Conservation (phyloP, 2,113 vertebrate genomes). For the Platichthys flesus region DNA sequence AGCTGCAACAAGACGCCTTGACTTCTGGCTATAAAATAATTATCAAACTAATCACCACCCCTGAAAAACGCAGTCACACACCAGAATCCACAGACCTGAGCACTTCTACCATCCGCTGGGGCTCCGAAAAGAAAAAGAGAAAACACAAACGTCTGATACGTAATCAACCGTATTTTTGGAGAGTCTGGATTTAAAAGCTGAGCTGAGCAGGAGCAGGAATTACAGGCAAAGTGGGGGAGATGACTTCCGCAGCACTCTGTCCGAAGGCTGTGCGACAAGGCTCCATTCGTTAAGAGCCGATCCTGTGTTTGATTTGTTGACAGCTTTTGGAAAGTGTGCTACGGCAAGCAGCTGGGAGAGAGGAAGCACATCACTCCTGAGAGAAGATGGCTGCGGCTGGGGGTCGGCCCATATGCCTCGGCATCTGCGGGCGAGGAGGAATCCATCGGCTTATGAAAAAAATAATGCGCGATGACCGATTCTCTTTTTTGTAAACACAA, state of each 20-base stretch:
- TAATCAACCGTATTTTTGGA: conserved; percentile 13
- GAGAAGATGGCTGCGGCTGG: conserved; percentile 50
- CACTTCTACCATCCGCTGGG: neutral
- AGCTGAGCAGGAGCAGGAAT: conserved; percentile 22
- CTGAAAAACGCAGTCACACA: conserved; percentile 15
- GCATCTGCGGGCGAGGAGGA: conserved; percentile 46
- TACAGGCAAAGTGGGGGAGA: conserved; percentile 33
- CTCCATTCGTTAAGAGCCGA: conserved; percentile 20
- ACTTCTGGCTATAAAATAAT: conserved; percentile 38
- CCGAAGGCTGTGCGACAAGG: conserved; percentile 39
- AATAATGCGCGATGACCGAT: conserved; percentile 38
- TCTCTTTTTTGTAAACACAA: conserved; percentile 35
- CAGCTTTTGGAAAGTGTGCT: conserved; percentile 25
- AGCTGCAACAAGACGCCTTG: conserved; percentile 21
- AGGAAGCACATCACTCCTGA: conserved; percentile 53
- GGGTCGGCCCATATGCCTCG: conserved; percentile 61
- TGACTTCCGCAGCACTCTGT: conserved; percentile 23
- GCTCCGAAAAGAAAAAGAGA: neutral
- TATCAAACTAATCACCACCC: conserved; percentile 30
- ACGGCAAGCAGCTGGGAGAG: conserved; percentile 52
- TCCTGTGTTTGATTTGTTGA: conserved; percentile 56
- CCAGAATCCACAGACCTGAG: conserved; percentile 9
- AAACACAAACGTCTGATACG: neutral
- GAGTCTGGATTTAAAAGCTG: conserved; percentile 34
- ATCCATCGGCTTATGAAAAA: neutral